Evolutionary conservation across 1,140 invertebrate genomes (phyloP), one percentile per base, ranked within the genome.

Genomic region (Odontomachus brunneus): DNA sequence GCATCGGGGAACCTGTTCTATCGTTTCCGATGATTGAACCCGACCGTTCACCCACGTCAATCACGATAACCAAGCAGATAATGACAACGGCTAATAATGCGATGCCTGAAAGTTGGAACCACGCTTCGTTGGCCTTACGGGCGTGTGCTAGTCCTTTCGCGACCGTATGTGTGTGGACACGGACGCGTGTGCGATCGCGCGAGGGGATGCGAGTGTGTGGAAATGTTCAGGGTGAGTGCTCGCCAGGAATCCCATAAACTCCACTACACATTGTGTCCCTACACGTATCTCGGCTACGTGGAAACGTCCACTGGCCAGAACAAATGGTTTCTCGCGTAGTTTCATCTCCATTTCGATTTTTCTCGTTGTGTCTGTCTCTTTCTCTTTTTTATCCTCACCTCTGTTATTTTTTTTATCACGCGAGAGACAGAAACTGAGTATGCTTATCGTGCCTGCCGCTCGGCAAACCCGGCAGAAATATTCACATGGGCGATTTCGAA

Each of bases 161-260:
- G 74, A 71, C 53, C 67, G 76, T 85, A 82, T 89, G 83, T 89
- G 55, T 67, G 69, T 83, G 65, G 33, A 80, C 75, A 71, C 82
- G 59, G 57, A 69, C 67, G 73, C 73, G 12, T 53, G 19, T 71
- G 15, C 24, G 63, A 3, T 0, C 22, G 38, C 59, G 60, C 67
- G 76, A 83, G 85, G 53, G 81, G 38, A 44, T 83, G 74, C 84
- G 78, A 66, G 89, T 72, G 74, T 86, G 89, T 91, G 81, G 85
- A 89, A 84, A 81, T 91, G 93, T 93, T 94, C 92, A 92, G 92
- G 93, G 91, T 93, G 93, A 94, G 91, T 84, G 92, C 90, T 44
- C 87, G 76, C 85, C 87, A 91, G 92, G 93, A 93, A 94, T 94
- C 83, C 84, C 73, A 85, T 91, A 88, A 91, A 89, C 75, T 75